These are phyloP conservation scores for Vandiemenella viatica DNA, from an alignment of 2,888 invertebrate species.

Conservation along the genomic window DNA sequence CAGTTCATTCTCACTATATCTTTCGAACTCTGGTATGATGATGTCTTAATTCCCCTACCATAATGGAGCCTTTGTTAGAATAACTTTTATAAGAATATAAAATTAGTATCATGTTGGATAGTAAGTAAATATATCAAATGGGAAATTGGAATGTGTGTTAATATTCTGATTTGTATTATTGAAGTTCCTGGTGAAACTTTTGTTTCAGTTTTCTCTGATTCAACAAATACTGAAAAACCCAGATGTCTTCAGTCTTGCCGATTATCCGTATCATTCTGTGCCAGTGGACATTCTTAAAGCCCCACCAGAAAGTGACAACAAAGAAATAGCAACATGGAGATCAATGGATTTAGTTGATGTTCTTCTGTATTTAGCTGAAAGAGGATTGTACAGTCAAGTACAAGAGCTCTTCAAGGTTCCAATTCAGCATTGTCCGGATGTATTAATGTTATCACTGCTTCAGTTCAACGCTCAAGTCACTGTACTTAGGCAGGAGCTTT, in stretches of 20 bases:
- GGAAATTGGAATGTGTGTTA: no score
- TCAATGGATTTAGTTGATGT: conserved; percentile 83
- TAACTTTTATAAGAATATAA: no score
- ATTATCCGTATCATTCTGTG: conserved; percentile 76
- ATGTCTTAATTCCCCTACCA: no score
- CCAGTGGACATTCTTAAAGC: conserved; percentile 81
- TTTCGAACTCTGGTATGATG: no score
- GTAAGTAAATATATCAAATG: no score
- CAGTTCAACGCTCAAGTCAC: conserved; percentile 74
- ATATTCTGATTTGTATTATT: no score
- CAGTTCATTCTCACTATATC: no score
- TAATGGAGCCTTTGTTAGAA: no score
- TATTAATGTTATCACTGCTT: conserved; percentile 73
- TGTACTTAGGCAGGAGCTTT: conserved; percentile 66
- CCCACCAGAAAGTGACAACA: conserved; percentile 86
- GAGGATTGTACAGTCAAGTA: conserved; percentile 66
- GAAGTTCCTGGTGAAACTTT: no score
- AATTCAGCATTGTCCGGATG: conserved; percentile 84
- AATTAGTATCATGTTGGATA: no score
- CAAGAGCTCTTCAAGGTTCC: conserved; percentile 86
- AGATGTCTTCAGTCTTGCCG: conserved; percentile 88
- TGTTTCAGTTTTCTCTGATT: conserved; percentile 59
- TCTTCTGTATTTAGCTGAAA: conserved; percentile 71
- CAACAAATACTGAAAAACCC: conserved; percentile 75
- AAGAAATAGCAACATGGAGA: conserved; percentile 86